Conservation (phyloP, 2,888 invertebrate genomes). For the Exocentrus adspersus region DNA sequence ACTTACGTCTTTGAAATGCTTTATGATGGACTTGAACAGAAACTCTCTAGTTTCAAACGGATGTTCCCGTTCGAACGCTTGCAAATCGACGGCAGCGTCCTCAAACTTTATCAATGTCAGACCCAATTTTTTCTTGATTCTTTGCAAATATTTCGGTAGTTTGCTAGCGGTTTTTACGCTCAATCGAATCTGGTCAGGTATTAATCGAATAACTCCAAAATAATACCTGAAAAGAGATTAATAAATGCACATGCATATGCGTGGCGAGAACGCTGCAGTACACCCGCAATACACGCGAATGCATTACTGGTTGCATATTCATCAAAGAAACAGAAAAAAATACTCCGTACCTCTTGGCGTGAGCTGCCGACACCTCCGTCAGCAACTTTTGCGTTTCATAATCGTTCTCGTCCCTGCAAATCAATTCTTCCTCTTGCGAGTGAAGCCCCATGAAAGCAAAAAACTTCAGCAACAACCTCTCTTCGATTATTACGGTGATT, state of each 20-base stretch:
- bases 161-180: constrained; percentile 91
- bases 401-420: constrained; percentile 75
- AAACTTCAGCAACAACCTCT: constrained; percentile 80
- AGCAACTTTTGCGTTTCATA: constrained; percentile 83
- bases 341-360: constrained; percentile 77
- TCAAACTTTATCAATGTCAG: constrained; percentile 95
- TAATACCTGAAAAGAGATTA: too few relatives aligned
- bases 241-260: too few relatives aligned
- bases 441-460: constrained; percentile 68
- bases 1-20: constrained; percentile 83
- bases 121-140: constrained; percentile 86
- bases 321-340: constrained; percentile 61
- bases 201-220: constrained; percentile 61
- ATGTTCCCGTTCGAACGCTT: constrained; percentile 87
- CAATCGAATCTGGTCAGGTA: constrained; percentile 76
- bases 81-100: constrained; percentile 92
- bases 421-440: constrained; percentile 68
- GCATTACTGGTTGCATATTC: constrained; percentile 67
- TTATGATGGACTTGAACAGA: constrained; percentile 81
- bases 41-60: constrained; percentile 92
- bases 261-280: too few relatives aligned
- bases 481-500: constrained; percentile 88
- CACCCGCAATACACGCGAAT: too few relatives aligned
- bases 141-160: constrained; percentile 77
- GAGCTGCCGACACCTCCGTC: constrained; percentile 81